Evolutionary conservation across 1,140 invertebrate species (phyloP).

Genomic region (Caerostris darwini): DNA sequence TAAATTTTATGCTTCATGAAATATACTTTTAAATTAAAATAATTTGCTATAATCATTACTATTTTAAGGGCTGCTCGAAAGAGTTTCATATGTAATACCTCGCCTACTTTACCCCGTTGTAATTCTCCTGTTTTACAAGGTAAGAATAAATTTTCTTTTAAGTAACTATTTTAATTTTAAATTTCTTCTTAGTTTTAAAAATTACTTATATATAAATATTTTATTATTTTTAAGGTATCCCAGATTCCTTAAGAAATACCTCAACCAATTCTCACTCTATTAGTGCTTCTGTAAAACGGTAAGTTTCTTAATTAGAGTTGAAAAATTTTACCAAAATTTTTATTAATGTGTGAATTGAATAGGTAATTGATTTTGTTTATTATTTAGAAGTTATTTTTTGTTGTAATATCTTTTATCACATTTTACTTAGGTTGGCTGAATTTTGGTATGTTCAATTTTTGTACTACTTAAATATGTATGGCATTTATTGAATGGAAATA

Average conservation of each 20-base stretch:
- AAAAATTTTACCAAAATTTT: background rate
- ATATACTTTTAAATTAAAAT: too few relatives aligned
- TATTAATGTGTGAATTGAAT: too few relatives aligned
- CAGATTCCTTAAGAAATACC: slow-evolving; percentile 53
- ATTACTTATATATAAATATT: background rate
- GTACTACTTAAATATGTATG: too few relatives aligned
- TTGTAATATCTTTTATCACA: background rate
- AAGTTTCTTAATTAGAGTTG: background rate
- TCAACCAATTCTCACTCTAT: slow-evolving; percentile 50
- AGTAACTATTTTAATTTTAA: background rate
- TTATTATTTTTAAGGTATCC: slow-evolving; percentile 16
- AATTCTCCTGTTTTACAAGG: slow-evolving; percentile 88
- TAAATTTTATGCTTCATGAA: too few relatives aligned
- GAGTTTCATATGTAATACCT: slow-evolving; percentile 87
- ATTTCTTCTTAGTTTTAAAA: background rate
- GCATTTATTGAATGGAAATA: too few relatives aligned
- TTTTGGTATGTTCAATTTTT: too few relatives aligned
- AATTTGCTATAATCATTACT: too few relatives aligned
- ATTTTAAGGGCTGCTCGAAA: slow-evolving; percentile 82
- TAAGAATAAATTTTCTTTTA: slow-evolving; percentile 35
- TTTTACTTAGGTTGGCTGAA: background rate
- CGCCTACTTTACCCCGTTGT: slow-evolving; percentile 89
- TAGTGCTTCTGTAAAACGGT: slow-evolving; percentile 72
- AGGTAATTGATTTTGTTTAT: background rate
- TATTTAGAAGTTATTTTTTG: background rate